Conservation (phyloP, 2,113 vertebrate genomes). For the Brienomyrus longianalis region DNA sequence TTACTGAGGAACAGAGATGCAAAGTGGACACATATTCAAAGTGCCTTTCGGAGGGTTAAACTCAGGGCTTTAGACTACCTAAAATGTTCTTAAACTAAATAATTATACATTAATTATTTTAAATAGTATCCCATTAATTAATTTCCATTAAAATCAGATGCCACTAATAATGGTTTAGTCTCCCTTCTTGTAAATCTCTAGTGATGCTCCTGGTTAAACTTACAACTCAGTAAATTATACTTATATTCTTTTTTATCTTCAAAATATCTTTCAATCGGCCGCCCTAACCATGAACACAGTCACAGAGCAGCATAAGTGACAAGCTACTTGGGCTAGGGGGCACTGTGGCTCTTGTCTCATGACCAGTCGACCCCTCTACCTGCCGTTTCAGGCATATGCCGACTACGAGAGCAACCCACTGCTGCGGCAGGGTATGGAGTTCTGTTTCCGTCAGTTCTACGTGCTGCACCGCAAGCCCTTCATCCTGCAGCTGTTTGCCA, state of each 20-base stretch:
- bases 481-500: conserved; percentile 90
- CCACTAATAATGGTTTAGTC: neutral
- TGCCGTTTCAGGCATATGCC: conserved; percentile 72
- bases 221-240: neutral
- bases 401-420: conserved; percentile 95
- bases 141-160: neutral
- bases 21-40: neutral
- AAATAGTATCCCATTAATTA: neutral
- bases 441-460: conserved; percentile 96
- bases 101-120: neutral
- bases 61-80: neutral
- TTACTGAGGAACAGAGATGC: neutral
- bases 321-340: neutral
- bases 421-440: conserved; percentile 86
- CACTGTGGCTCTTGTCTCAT: neutral
- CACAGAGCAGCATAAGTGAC: neutral
- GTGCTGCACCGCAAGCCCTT: conserved; percentile 94
- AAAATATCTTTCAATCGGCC: neutral
- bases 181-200: neutral
- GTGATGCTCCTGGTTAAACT: neutral
- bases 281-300: neutral
- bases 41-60: neutral
- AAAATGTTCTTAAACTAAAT: neutral
- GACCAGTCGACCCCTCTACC: neutral
- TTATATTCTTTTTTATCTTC: neutral